Evolutionary conservation across 2,113 vertebrate genomes (phyloP).

Genomic region (Scalopus aquaticus): DNA sequence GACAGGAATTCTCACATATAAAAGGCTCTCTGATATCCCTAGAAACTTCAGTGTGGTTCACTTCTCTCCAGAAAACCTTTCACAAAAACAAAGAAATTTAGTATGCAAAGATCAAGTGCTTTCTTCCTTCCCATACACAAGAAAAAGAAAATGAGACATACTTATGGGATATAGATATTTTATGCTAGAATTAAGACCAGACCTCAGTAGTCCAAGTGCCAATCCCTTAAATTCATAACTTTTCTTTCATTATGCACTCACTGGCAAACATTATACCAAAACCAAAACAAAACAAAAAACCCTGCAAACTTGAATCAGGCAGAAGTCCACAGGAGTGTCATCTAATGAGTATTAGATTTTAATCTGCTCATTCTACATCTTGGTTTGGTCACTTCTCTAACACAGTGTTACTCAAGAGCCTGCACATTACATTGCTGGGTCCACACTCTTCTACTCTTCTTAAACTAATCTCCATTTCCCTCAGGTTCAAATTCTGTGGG

Average conservation of each 20-base stretch:
- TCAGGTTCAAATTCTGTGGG: neutral
- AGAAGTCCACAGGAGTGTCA: neutral
- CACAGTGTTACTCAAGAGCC: neutral
- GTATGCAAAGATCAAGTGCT: neutral
- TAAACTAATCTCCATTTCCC: neutral
- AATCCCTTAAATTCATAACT: neutral
- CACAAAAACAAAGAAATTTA: neutral
- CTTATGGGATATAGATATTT: neutral
- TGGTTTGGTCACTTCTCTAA: neutral
- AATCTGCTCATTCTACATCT: neutral
- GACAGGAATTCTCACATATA: neutral
- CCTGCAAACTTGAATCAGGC: neutral
- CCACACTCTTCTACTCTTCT: neutral
- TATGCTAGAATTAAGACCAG: neutral
- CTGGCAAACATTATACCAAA: neutral
- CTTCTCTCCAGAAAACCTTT: neutral
- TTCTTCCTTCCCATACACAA: neutral
- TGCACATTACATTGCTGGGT: neutral
- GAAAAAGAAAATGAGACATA: neutral
- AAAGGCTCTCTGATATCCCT: neutral
- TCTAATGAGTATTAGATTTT: neutral
- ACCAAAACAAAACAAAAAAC: neutral
- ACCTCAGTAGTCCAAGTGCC: neutral
- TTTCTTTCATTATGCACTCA: neutral
- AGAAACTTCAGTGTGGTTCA: neutral